Conservation (phyloP, 2,888 invertebrate species). For the Hymenopus coronatus region DNA sequence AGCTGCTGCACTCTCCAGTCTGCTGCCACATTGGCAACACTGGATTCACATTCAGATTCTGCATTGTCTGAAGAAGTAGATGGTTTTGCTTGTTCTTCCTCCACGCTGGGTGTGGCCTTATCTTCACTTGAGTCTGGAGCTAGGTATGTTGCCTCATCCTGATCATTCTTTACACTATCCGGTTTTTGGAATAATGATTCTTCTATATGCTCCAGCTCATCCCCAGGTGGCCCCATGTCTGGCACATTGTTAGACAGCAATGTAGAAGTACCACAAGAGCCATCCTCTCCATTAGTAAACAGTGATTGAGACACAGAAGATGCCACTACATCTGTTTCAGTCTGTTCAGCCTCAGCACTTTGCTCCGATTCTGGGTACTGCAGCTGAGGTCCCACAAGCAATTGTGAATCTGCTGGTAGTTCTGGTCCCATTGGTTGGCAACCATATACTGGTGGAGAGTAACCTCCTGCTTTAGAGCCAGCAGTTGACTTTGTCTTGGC, state of each 20-base stretch:
- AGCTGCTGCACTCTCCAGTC: background rate
- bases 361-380: background rate
- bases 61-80: background rate
- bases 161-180: constrained; percentile 4
- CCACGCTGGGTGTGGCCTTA: background rate
- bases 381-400: constrained; percentile 18
- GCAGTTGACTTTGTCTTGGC: constrained; percentile 10
- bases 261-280: constrained; percentile 18
- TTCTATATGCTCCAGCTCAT: constrained; percentile 11
- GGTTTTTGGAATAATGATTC: background rate
- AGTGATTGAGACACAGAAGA: background rate
- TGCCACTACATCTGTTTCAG: background rate
- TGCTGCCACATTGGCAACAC: background rate
- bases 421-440: constrained; percentile 12
- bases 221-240: constrained; percentile 33
- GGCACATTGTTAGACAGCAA: constrained; percentile 21
- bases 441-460: background rate
- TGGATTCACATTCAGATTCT: constrained; percentile 3
- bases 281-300: background rate
- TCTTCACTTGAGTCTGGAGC: constrained; percentile 28
- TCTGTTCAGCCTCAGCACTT: background rate
- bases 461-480: background rate
- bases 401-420: constrained; percentile 2
- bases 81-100: constrained; percentile 1
- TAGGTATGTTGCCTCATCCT: constrained; percentile 14